A percentile compares a stretch with the other conserved stretches of the same genome.
Evolutionary conservation across 2,797 vertebrate genomes (phyloP).

Genomic region (Syngnathus acus): DNA sequence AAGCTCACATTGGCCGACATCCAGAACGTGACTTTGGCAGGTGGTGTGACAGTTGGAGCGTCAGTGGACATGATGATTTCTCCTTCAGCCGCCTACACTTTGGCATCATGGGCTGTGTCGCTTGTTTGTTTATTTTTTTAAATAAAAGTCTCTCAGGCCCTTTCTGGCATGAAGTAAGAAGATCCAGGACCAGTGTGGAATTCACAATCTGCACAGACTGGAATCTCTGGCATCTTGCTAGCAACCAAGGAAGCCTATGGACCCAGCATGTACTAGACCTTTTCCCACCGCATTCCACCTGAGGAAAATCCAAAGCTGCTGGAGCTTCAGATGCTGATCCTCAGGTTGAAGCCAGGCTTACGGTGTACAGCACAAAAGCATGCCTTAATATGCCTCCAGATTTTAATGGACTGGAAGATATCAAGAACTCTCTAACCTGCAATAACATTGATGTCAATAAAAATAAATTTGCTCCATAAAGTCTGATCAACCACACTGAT

Average conservation of each 20-base stretch:
- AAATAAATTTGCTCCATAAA: conserved; percentile 4
- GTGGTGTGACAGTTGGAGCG: conserved; percentile 69
- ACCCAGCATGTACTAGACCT: conserved; percentile 29
- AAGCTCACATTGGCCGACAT: conserved; percentile 73
- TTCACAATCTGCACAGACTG: conserved; percentile 73
- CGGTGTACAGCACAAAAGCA: conserved; percentile 17
- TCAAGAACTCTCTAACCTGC: not conserved
- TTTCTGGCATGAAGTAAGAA: conserved; percentile 52
- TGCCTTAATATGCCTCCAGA: conserved; percentile 65
- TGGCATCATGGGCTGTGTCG: conserved; percentile 64
- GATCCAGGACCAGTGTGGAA: conserved; percentile 73
- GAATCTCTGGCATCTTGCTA: conserved; percentile 28
- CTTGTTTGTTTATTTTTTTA: conserved; percentile 65
- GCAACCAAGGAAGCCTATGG: conserved; percentile 24
- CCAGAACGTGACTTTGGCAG: conserved; percentile 77
- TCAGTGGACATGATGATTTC: conserved; percentile 73
- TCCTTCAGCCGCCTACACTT: conserved; percentile 55
- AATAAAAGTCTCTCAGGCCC: conserved; percentile 70
- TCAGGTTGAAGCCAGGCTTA: not conserved
- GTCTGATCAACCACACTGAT: not conserved
- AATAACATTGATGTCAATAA: conserved; percentile 10
- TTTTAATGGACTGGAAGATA: conserved; percentile 17
- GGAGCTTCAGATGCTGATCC: conserved; percentile 20
- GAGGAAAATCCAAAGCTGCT: conserved; percentile 34
- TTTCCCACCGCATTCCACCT: conserved; percentile 22